Evolutionary conservation across 2,797 vertebrate species (phyloP), one percentile per base, ranked within the genome.

Genomic region (Acomys russatus): DNA sequence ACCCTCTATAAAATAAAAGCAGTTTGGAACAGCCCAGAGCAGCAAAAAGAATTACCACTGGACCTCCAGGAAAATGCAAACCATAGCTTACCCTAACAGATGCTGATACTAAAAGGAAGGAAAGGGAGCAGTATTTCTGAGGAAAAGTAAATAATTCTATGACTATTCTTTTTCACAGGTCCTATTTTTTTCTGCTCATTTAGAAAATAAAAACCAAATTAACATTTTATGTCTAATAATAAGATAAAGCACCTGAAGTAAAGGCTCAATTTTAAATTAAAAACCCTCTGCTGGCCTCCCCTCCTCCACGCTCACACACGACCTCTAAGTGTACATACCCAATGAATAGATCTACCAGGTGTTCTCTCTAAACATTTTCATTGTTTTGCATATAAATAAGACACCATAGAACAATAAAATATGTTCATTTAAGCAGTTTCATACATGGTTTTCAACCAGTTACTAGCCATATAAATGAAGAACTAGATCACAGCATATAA

Each of bases 191-290:
- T 68, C 14, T 84, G 30, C 4, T 94, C 38, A 38, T 61, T 63
- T 93, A 79, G 54, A 96, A 95, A 96, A 91, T 79, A 22, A 89
- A 63, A 91, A 61, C 54, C 11, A 74, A 20, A 89, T 70, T 96
- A 90, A 35, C 12, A 83, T 88, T 96, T 90, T 93, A 83, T 91
- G 33, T 80, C 83, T 91, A 79, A 79, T 23, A 92, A 94, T 80
- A 95, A 93, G 68, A 95, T 56, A 90, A 94, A 90, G n/a, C 49
- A 59, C 51, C 71, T 80, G 91, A 94, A 83, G 56, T 88, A 61
- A 44, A 83, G 71, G 25, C 84, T 87, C 44, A 83, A 80, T 28
- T 88, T 92, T 90, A 56, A 59, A 77, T 77, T 84, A 96, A 96
- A 91, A 33, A 2, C 30, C 64, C 18, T 70, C 35, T 64, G 59